Base-by-base conservation (phyloP, 2,888 invertebrate species). In the Microdon myrmicae region DNA sequence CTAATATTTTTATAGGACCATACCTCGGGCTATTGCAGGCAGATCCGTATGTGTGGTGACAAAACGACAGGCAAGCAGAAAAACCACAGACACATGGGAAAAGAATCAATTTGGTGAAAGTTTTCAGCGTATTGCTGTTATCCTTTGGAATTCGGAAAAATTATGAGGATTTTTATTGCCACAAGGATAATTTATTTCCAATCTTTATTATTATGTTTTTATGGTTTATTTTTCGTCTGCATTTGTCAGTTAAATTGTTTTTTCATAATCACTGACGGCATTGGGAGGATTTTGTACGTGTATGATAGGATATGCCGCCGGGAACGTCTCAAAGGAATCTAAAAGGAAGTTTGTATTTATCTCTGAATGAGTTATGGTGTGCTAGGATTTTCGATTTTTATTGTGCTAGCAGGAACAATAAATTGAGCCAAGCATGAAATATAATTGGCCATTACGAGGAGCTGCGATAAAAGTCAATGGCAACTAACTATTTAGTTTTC, bases 151-250 rank as follows among this genome's bases (percentile, higher is more conserved):
- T 64, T 53, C 38, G 41, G 64, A 53, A 58, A 43, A 64, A 58
- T 64, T 64, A 64, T 58, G 58, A 53, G 64, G 38, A 14, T 44
- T 66, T 66, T 66, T 66, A 66, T 66, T 66, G 66, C 66, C 66
- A 34, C 66, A 59, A 66, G 66, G 59, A 66, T 66, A 66, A 66
- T 66, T 66, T 66, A 66, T 66, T 66, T 66, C 59, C 59, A 59
- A 66, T 66, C 53, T 66, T 66, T 66, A 59, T 66, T 58, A 58
- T 64, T 64, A 58, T 64, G 51, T 58, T 64, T 64, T 64, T 58
- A 64, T 64, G 64, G 58, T 45, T 41, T 58, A 38, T 35, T 2
- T 20, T 38, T 41, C 5, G 8, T 4, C 13, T 34, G 39, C 22
- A 39, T 59, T 54, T 60, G 54, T 48, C 43, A 48, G 54, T 60